These are phyloP conservation scores for Macropus fuliginosus DNA, from an alignment of 2,797 vertebrate species.

Conservation along the genomic window DNA sequence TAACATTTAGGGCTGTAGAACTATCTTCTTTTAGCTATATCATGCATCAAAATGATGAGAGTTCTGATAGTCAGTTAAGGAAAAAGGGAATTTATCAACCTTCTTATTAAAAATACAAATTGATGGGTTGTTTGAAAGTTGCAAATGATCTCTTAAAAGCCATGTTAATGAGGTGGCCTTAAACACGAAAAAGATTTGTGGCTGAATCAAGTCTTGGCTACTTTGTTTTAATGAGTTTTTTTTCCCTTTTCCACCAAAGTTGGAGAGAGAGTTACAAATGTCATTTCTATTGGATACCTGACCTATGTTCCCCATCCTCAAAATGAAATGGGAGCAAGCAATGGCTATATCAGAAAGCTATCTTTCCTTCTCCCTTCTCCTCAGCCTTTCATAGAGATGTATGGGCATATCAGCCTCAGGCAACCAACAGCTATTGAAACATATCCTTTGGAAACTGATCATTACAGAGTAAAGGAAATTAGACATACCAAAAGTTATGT, in stretches of 20 bases:
- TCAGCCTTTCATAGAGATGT: slow-evolving; percentile 8
- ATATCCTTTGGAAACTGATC: neutral
- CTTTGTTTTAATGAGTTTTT: slow-evolving; percentile 68
- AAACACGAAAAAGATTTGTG: slow-evolving; percentile 68
- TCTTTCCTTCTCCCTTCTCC: slow-evolving; percentile 4
- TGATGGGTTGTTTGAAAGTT: slow-evolving; percentile 70
- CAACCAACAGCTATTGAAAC: neutral
- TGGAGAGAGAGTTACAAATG: slow-evolving; percentile 61
- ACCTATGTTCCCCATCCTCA: slow-evolving; percentile 11
- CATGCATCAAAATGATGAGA: slow-evolving; percentile 61
- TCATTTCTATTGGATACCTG: slow-evolving; percentile 54
- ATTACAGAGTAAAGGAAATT: slow-evolving; percentile 57
- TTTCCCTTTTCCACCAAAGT: slow-evolving; percentile 41
- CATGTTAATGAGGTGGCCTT: slow-evolving; percentile 63
- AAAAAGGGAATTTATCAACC: slow-evolving; percentile 69
- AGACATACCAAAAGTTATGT: slow-evolving; percentile 51
- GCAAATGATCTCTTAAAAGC: slow-evolving; percentile 62
- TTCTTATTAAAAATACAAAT: slow-evolving; percentile 63
- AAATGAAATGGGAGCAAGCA: neutral
- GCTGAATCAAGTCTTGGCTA: slow-evolving; percentile 40
- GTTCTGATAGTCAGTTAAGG: slow-evolving; percentile 64
- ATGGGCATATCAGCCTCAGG: neutral
- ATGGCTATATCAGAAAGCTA: slow-evolving; percentile 4
- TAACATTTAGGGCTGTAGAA: slow-evolving; percentile 59
- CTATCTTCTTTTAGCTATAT: slow-evolving; percentile 50